phyloP scores from a whole-genome alignment of 2,888 invertebrate genomes.

The Drosophila basisetae region DNA sequence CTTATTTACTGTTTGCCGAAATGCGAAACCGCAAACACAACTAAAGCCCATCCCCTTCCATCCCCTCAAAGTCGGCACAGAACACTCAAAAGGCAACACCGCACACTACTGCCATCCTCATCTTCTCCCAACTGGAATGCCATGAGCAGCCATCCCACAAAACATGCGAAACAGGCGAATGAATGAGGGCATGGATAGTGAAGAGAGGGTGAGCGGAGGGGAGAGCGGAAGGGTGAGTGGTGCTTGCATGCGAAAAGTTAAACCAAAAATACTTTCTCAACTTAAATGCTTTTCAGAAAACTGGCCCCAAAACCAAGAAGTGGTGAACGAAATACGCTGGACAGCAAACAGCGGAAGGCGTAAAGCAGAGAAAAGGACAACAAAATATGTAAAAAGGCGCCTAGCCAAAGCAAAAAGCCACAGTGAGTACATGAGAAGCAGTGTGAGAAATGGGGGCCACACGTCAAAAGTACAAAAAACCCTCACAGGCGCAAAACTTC shows the following conservation, averaged over 20 bases:
- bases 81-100: constrained; percentile 31
- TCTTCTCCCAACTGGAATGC: neutral
- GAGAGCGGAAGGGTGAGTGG: neutral
- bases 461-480: constrained; percentile 48
- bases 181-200: neutral
- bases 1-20: constrained; percentile 75
- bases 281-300: constrained; percentile 62
- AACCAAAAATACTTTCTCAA: constrained; percentile 64
- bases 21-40: constrained; percentile 75
- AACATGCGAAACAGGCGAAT: constrained; percentile 41
- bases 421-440: constrained; percentile 14
- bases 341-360: constrained; percentile 40
- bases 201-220: neutral
- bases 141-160: constrained; percentile 17
- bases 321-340: constrained; percentile 6
- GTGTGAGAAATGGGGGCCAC: neutral
- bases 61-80: constrained; percentile 6
- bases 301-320: constrained; percentile 26
- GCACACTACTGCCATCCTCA: neutral
- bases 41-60: constrained; percentile 25
- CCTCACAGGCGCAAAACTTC: constrained; percentile 16
- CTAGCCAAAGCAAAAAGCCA: constrained; percentile 12
- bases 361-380: constrained; percentile 40
- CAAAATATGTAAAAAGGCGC: constrained; percentile 51
- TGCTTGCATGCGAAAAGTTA: constrained; percentile 60